Base-by-base conservation (phyloP, 2,797 vertebrate genomes). In the Crenichthys baileyi region DNA sequence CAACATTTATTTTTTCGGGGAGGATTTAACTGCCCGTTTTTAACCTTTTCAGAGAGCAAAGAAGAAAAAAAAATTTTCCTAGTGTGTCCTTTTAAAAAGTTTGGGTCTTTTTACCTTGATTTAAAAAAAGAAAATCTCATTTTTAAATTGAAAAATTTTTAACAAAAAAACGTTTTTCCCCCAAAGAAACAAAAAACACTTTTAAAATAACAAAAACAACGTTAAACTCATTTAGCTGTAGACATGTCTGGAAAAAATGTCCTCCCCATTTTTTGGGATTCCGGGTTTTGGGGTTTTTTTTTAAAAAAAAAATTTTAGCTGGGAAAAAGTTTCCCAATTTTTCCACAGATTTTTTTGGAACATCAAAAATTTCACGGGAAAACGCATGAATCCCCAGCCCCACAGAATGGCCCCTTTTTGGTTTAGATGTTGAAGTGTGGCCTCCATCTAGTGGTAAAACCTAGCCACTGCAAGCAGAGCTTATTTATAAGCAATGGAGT, bases 401-500 rank as follows among this genome's bases (percentile, higher is more conserved):
- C n/a, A n/a, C n/a, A n/a, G n/a, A n/a, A n/a, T n/a, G n/a, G n/a
- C n/a, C n/a, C n/a, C n/a, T n/a, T n/a, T n/a, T n/a, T 55, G 58
- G 65, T 67, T 68, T 55, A 63, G 85, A 88, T 70, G 60, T 83
- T 83, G 78, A 84, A 46, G 26, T 78, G 79, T 81, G 75, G 65
- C 20, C 81, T 81, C 95, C 93, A 91, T 81, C 94, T 89, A 53
- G 89, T 86, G 95, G 92, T 46, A 16, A 36, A 4, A 77, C 2
- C 0, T 0, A 18, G 72, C 2, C 79, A 7, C 46, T 88, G 73
- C 91, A 90, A 16, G 1, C 39, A 20, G 7, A 24, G 18, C 1
- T 61, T 22, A 13, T 7, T 20, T 5, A 15, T 60, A 12, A 13
- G 5, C 0, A 76, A 29, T 36, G 7, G 0, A 61, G 48, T n/a